Conservation (phyloP, 2,888 invertebrate genomes). For the Galeopsomyia nigrocyanea region DNA sequence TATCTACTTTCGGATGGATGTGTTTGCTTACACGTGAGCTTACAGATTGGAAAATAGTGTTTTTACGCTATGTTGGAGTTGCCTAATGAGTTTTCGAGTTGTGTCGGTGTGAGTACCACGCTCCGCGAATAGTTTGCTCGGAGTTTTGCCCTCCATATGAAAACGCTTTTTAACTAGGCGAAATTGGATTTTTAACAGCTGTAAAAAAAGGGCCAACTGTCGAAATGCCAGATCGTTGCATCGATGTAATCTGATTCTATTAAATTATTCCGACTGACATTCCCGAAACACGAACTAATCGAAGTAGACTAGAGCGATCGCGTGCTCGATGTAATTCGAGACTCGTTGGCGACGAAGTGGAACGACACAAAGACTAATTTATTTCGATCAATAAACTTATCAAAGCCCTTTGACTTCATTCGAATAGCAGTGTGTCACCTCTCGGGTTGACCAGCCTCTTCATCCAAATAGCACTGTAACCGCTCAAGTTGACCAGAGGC, state of each 20-base stretch:
- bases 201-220: background rate
- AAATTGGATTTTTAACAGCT: conserved; percentile 2
- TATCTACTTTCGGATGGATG: background rate
- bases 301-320: conserved; percentile 27
- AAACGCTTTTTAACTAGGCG: conserved; percentile 5
- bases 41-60: background rate
- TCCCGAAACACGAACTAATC: conserved; percentile 36
- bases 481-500: conserved; percentile 54
- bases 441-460: background rate
- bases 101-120: background rate
- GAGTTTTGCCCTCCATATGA: background rate
- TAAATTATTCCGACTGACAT: conserved; percentile 29
- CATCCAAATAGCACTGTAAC: conserved; percentile 36
- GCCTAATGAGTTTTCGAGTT: conserved; percentile 27
- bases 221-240: background rate
- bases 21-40: conserved; percentile 4
- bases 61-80: conserved; percentile 18
- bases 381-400: conserved; percentile 45
- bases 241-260: conserved; percentile 42
- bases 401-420: background rate
- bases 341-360: conserved; percentile 32
- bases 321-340: conserved; percentile 34
- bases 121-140: background rate
- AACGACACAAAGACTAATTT: conserved; percentile 50
- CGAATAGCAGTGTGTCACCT: conserved; percentile 1